Conservation (phyloP, 1,140 invertebrate genomes). For the Mercenaria mercenaria region DNA sequence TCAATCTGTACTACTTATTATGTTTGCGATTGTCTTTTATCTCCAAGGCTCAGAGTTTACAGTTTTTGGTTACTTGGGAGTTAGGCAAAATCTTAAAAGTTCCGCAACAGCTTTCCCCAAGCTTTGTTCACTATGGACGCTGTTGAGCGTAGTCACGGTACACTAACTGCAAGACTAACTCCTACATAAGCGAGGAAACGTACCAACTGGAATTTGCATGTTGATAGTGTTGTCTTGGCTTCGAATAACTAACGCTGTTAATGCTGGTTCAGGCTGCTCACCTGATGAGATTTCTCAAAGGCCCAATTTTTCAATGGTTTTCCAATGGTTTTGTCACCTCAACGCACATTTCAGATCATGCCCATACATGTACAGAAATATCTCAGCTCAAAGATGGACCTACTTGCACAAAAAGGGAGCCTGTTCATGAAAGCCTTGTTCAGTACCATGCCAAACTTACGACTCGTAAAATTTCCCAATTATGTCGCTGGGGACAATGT, state of each 20-base stretch:
- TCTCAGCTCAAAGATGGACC: not conserved
- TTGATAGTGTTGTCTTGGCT: not conserved
- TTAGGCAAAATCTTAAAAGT: constrained; percentile 15
- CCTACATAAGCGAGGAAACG: not conserved
- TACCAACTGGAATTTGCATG: not conserved
- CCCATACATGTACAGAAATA: not conserved
- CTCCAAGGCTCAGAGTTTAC: constrained; percentile 29
- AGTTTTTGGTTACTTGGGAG: not conserved
- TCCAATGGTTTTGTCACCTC: constrained; percentile 7
- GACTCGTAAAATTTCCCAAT: not conserved
- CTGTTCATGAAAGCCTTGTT: not conserved
- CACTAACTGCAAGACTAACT: not conserved
- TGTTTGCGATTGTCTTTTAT: constrained; percentile 8
- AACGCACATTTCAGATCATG: not conserved
- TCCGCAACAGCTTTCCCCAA: constrained; percentile 30
- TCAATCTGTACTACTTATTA: not conserved
- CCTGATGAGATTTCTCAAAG: constrained; percentile 30
- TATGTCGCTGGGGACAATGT: constrained; percentile 48
- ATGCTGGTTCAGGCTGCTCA: not conserved
- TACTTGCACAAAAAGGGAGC: not conserved
- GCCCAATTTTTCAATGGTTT: too few relatives aligned
- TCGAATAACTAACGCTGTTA: constrained; percentile 26
- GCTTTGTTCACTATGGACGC: constrained; percentile 29
- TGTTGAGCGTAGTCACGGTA: not conserved
- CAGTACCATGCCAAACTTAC: constrained; percentile 39